Base-by-base conservation (phyloP, 1,140 invertebrate species). In the Andrena cerasifolii region DNA sequence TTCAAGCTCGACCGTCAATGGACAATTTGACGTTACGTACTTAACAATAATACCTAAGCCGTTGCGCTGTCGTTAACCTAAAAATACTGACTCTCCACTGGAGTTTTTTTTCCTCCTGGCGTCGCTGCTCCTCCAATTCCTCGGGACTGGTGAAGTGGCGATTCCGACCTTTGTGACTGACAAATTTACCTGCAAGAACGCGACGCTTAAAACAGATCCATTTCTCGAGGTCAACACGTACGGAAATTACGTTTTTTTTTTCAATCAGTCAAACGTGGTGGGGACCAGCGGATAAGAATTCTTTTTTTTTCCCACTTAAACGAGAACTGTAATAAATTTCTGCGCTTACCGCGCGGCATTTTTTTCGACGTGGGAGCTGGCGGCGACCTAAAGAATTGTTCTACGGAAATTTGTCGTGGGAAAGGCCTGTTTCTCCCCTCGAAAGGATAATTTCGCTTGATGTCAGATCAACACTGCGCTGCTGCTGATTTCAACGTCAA, bases 101-200 rank as follows among this genome's bases (percentile, higher is more conserved):
- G 85, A 94, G 93, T 85, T 95, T 93, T 86, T 95, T 94, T 89
- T 96, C 94, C 78, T 96, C 96, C 88, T 97, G 96, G 83, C 94
- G 94, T n/a, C 96, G 94, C 89, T 98, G 96, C 85, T 96, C 95
- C 89, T 98, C 97, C 80, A 99, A 92, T 88, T 99, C 98, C 88
- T 99, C 97, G 26, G 97, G 97, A 89, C 96, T 98, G 10, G 98
- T 99, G 90, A 99, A 99, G 89, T 97, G 96, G 79, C 98, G 96
- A 87, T 95, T 96, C 72, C 97, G 95, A 45, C 98, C 98, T 92
- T 99, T 99, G 90, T 99, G 97, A 91, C 97, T 97, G 21, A 96
- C 95, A 87, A 95, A 97, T 93, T 97, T 97, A 93, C 96, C 97
- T 96, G 78, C 8, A 93, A 91, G 75, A 86, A 88, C 82, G 72